A percentile compares a stretch with the other conserved stretches of the same genome.
These are phyloP conservation scores for Carabus problematicus DNA, from an alignment of 2,888 invertebrate genomes.

Conservation along the genomic window DNA sequence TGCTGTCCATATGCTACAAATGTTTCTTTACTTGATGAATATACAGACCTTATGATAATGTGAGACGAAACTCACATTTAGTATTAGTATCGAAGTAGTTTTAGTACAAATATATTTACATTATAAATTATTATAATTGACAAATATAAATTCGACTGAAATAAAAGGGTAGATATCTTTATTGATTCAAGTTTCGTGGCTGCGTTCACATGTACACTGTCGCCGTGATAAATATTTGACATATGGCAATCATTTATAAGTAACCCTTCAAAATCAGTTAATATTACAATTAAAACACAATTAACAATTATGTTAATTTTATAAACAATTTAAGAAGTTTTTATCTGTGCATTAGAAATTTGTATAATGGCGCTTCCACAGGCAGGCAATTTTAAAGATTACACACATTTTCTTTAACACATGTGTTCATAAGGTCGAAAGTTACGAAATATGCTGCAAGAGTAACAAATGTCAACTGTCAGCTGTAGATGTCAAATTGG, in stretches of 20 bases:
- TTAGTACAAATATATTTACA: slow-evolving; percentile 14
- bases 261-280: not conserved
- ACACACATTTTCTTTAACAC: not conserved
- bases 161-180: slow-evolving; percentile 38
- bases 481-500: slow-evolving; percentile 32
- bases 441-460: slow-evolving; percentile 15
- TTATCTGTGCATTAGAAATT: slow-evolving; percentile 27
- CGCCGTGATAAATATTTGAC: slow-evolving; percentile 1
- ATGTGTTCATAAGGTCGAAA: slow-evolving; percentile 14
- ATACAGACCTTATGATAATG: not conserved
- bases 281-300: not conserved
- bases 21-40: not conserved
- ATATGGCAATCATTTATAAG: not conserved
- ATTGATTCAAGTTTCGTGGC: slow-evolving; percentile 33
- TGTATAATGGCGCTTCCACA: slow-evolving; percentile 30
- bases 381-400: not conserved
- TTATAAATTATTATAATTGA: slow-evolving; percentile 33
- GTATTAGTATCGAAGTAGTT: not conserved
- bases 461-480: slow-evolving; percentile 36
- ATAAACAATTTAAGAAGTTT: slow-evolving; percentile 6
- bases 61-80: slow-evolving; percentile 5
- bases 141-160: slow-evolving; percentile 36
- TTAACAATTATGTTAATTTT: too few relatives aligned
- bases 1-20: slow-evolving; percentile 9
- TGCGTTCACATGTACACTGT: slow-evolving; percentile 22